Base-by-base conservation (phyloP, 2,113 vertebrate genomes). In the Pterophyllum scalare region DNA sequence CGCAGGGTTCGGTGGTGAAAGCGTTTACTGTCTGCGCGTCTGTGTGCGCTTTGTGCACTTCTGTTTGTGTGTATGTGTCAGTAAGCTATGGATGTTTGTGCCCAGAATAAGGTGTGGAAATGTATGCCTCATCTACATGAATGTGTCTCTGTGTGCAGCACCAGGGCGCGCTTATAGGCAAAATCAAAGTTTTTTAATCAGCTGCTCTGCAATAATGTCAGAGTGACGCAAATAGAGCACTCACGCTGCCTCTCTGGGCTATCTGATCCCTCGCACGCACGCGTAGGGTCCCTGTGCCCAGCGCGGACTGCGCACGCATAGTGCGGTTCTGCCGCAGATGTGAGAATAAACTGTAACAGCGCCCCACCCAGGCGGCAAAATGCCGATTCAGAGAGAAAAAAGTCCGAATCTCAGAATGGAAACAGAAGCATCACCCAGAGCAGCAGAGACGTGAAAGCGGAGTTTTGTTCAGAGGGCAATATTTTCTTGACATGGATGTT, bases 401-500 rank as follows among this genome's bases (percentile, higher is more conserved):
- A 82, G 78, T 88, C 75, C 40, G 60, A 86, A 72, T 54, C 52
- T 33, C 56, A 87, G 80, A 82, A 87, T 40, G 2, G 22, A 75
- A 81, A 22, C 31, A 3, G 40, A 14, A 46, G 12, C 56, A 33
- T 82, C 54, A 22, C 54, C 0, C 84, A 2, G 59, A 67, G 64
- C 31, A 58, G 64, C 84, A 88, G 24, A 62, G 49, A 74, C 87
- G 92, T 94, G 94, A 95, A 95, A 93, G 90, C 77, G 12, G 5
- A 65, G 89, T 89, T 93, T 81, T 94, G 89, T 93, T 89, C 91
- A 86, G 81, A 90, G 84, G 84, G 80, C 72, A 84, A 87, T 92
- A 87, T 94, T 95, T 94, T 91, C 89, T 94, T 92, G 93, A 94
- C 93, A 88, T 83, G 91, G 91, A 95, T 94, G 92, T 94, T 95